A percentile compares a stretch with the other conserved stretches of the same genome.
phyloP scores from a whole-genome alignment of 2,113 vertebrate genomes.

The Amazona guildingii region DNA sequence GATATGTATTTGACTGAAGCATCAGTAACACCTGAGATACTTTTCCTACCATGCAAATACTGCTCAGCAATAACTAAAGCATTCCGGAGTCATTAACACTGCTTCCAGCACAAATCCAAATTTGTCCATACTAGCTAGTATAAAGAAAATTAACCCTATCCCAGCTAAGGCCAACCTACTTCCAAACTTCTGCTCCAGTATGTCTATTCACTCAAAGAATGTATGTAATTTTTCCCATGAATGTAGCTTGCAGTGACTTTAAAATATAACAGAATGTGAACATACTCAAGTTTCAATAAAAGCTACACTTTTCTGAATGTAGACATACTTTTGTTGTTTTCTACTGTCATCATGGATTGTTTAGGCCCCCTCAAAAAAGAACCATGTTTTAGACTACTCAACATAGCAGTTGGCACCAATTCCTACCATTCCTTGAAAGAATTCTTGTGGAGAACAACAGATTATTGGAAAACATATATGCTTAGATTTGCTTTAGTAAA shows the following conservation, averaged over 20 bases:
- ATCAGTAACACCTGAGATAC: neutral
- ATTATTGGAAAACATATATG: neutral
- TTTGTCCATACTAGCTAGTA: neutral
- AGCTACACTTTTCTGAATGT: neutral
- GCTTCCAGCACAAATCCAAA: neutral
- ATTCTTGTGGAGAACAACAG: neutral
- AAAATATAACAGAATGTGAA: neutral
- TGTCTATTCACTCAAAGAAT: neutral
- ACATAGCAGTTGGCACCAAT: neutral
- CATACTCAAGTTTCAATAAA: neutral
- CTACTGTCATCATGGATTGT: neutral
- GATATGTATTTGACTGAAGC: neutral
- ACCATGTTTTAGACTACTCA: neutral
- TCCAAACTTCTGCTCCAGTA: neutral
- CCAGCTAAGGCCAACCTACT: neutral
- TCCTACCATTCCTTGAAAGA: neutral
- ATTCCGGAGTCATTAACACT: neutral
- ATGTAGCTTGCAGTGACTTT: neutral
- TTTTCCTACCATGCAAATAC: neutral
- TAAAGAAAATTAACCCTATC: neutral
- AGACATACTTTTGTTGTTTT: neutral
- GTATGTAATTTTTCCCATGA: neutral
- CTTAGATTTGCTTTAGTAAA: neutral
- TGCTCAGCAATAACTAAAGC: neutral
- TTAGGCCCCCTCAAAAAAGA: neutral